Percentiles rank a stretch among this genome's conserved stretches.
Evolutionary conservation across 2,888 invertebrate species (phyloP).

Genomic region (Leuctra nigra): DNA sequence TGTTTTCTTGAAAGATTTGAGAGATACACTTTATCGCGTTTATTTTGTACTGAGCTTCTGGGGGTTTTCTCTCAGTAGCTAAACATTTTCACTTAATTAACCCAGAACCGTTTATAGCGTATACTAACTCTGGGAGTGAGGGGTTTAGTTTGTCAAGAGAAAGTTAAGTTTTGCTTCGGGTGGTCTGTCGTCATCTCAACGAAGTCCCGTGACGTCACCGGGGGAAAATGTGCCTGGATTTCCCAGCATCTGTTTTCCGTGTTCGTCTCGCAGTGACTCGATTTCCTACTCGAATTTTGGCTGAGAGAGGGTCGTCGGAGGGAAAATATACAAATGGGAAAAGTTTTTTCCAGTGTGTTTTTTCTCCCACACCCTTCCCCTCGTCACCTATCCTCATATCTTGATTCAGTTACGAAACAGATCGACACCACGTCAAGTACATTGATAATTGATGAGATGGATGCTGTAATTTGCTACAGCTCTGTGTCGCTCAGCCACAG

Average conservation of each 20-base stretch:
- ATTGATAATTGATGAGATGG: too few relatives aligned
- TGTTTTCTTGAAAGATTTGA: slow-evolving; percentile 9
- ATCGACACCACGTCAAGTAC: not conserved
- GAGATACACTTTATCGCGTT: not conserved
- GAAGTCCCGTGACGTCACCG: slow-evolving; percentile 1
- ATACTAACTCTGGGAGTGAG: not conserved
- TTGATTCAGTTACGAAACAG: not conserved
- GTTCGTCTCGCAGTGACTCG: not conserved
- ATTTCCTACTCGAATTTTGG: slow-evolving; percentile 4
- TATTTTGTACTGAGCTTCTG: slow-evolving; percentile 7
- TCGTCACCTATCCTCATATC: not conserved
- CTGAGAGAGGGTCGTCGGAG: too few relatives aligned
- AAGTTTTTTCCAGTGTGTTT: not conserved
- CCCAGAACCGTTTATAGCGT: slow-evolving; percentile 19
- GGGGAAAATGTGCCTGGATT: slow-evolving; percentile 1
- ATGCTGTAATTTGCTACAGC: too few relatives aligned
- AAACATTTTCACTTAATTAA: slow-evolving; percentile 26
- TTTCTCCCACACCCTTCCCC: too few relatives aligned
- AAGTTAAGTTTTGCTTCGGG: slow-evolving; percentile 21
- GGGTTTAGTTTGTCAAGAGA: slow-evolving; percentile 18
- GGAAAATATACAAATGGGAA: not conserved
- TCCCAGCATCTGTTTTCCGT: not conserved
- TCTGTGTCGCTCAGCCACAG: too few relatives aligned
- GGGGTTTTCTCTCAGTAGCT: slow-evolving; percentile 20
- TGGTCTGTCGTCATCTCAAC: slow-evolving; percentile 13